phyloP scores from a whole-genome alignment of 2,113 vertebrate genomes.

The Varanus komodoensis region DNA sequence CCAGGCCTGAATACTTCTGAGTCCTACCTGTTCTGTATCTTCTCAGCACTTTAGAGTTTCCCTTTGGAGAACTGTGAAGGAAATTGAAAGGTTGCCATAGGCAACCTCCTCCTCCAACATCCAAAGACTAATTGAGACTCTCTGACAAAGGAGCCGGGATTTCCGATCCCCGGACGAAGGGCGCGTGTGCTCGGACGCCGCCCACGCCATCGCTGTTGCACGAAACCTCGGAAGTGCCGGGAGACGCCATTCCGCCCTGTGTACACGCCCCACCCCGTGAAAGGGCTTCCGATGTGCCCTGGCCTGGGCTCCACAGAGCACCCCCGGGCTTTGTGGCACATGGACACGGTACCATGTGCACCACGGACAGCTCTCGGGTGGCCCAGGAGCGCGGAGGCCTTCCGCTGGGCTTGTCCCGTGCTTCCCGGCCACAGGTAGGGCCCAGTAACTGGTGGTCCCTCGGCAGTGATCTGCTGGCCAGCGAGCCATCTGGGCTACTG shows the following conservation, averaged over 20 bases:
- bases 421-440: neutral
- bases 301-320: neutral
- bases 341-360: neutral
- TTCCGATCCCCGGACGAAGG: slow-evolving; percentile 44
- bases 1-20: neutral
- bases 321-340: neutral
- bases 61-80: slow-evolving; percentile 16
- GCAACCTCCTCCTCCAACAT: slow-evolving; percentile 39
- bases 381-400: neutral
- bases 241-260: neutral
- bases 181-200: neutral
- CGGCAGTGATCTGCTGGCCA: neutral
- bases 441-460: neutral
- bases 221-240: neutral
- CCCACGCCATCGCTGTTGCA: neutral
- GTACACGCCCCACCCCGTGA: neutral
- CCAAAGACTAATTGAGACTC: slow-evolving; percentile 11
- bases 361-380: neutral
- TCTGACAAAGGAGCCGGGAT: slow-evolving; percentile 45
- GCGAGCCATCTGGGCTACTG: too few species aligned
- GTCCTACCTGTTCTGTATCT: slow-evolving; percentile 3
- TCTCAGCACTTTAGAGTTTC: neutral
- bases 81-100: slow-evolving; percentile 54
- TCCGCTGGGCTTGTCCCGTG: neutral
- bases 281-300: neutral